phyloP scores from a whole-genome alignment of 2,797 vertebrate species.

The Alauda arvensis region DNA sequence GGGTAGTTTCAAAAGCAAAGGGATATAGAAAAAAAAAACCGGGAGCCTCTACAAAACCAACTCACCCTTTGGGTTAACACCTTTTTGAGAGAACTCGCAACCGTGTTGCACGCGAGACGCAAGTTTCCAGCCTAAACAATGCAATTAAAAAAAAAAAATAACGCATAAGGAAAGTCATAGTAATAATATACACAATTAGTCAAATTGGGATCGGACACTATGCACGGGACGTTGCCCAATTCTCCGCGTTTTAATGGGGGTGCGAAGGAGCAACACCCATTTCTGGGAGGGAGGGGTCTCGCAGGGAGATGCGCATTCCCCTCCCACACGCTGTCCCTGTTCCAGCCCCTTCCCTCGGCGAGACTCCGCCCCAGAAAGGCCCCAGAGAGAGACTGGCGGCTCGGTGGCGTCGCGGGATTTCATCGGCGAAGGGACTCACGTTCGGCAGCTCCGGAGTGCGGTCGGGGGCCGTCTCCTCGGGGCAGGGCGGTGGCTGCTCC shows the following conservation, averaged over 20 bases:
- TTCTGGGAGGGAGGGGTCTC: rapidly evolving
- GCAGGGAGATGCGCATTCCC: rapidly evolving
- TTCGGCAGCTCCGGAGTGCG: not conserved
- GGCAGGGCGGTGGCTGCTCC: not conserved
- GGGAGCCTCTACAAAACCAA: not conserved
- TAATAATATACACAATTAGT: no score
- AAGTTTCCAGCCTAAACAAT: slow-evolving; percentile 77
- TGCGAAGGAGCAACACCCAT: rapidly evolving
- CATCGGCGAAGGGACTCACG: not conserved
- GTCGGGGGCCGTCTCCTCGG: not conserved
- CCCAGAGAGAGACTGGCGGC: rapidly evolving
- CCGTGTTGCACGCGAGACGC: slow-evolving; percentile 57
- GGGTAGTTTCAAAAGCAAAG: not conserved
- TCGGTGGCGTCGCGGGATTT: rapidly evolving
- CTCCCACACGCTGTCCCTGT: not conserved
- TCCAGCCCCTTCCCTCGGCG: not conserved
- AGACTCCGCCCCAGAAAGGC: not conserved
- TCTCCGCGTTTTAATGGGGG: rapidly evolving
- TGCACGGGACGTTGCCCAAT: rapidly evolving
- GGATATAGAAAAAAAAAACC: not conserved
- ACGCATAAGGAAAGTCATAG: not conserved
- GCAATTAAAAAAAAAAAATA: not conserved
- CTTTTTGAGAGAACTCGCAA: slow-evolving; percentile 74
- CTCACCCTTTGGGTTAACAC: slow-evolving; percentile 70
- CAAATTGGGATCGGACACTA: not conserved